phyloP scores from a whole-genome alignment of 23 tunicate species.

The Botrylloides violaceus region DNA sequence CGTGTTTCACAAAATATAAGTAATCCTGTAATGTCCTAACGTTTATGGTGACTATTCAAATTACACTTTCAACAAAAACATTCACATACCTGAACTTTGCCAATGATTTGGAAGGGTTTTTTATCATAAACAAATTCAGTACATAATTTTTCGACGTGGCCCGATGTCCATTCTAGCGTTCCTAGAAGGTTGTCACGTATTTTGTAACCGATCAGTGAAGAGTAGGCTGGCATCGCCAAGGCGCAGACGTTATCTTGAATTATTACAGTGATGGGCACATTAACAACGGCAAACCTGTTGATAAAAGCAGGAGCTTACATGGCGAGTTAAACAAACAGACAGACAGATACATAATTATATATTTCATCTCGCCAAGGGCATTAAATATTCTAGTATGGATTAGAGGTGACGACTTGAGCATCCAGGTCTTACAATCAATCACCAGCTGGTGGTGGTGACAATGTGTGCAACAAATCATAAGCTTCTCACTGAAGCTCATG shows the following conservation, averaged over 20 bases:
- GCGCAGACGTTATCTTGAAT: constrained; percentile 33
- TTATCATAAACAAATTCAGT: constrained; percentile 47
- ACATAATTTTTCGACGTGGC: constrained; percentile 34
- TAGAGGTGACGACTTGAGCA: too few species aligned
- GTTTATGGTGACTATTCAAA: constrained; percentile 1
- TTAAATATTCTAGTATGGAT: too few species aligned
- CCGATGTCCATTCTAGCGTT: constrained; percentile 42
- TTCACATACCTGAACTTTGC: constrained; percentile 46
- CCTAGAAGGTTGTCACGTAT: constrained; percentile 50
- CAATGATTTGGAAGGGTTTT: constrained; percentile 25
- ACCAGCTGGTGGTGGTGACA: too few species aligned
- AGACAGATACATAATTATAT: too few species aligned
- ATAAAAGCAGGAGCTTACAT: too few species aligned
- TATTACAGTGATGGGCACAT: constrained; percentile 45
- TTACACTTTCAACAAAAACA: neutral
- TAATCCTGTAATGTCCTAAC: neutral
- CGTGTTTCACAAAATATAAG: neutral
- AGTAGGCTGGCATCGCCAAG: constrained; percentile 38
- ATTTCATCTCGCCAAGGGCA: too few species aligned
- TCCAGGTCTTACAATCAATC: too few species aligned
- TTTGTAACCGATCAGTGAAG: constrained; percentile 38
- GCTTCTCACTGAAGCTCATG: too few species aligned
- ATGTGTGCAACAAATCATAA: too few species aligned
- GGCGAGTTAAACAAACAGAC: too few species aligned
- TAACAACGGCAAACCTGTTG: constrained; percentile 70